Evolutionary conservation across 2,113 vertebrate genomes (phyloP).

Genomic region (Crotophaga sulcirostris): DNA sequence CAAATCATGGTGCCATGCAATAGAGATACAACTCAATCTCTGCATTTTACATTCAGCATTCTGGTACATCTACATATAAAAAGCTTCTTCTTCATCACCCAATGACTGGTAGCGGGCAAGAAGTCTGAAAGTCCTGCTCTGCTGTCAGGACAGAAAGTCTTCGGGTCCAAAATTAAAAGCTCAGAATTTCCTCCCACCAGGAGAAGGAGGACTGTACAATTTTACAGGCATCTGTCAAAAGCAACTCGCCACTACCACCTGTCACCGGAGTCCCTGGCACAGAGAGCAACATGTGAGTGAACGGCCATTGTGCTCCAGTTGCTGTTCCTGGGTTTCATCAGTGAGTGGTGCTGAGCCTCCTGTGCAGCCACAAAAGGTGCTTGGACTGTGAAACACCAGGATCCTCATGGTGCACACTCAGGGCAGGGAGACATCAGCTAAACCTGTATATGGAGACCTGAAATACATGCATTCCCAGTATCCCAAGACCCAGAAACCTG

Average conservation of each 20-base stretch:
- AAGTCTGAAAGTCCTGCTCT: neutral
- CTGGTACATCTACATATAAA: neutral
- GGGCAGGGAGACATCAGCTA: neutral
- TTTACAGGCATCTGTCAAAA: neutral
- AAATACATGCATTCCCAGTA: neutral
- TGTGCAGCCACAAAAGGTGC: neutral
- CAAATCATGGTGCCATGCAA: neutral
- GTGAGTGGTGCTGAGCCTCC: neutral
- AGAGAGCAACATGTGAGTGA: neutral
- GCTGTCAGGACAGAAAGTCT: neutral
- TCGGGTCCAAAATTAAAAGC: neutral
- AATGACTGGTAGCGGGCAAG: neutral
- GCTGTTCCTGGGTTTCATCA: neutral
- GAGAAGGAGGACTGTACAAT: neutral
- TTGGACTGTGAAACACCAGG: neutral
- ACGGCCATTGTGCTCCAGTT: neutral
- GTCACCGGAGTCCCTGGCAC: neutral
- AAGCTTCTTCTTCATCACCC: neutral
- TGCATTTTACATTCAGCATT: neutral
- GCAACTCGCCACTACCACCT: neutral
- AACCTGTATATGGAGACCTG: neutral
- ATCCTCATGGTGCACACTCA: accelerated
- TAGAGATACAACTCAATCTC: neutral
- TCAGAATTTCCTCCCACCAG: neutral
- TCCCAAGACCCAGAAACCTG: neutral